A percentile compares a stretch with the other conserved stretches of the same genome.
phyloP scores from a whole-genome alignment of 2,113 vertebrate genomes.

The Oreamnos americanus region DNA sequence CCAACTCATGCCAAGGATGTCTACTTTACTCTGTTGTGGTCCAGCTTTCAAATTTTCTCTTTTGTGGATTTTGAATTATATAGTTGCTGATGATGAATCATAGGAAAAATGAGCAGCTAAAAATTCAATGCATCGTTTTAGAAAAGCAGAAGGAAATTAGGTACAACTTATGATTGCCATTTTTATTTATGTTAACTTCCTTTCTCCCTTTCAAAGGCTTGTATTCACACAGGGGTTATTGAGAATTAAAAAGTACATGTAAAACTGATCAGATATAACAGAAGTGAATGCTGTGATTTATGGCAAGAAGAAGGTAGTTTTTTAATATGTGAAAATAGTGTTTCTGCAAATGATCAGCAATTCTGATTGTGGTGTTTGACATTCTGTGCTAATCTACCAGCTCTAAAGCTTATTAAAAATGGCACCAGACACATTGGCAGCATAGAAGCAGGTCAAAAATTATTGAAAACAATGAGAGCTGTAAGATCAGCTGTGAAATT shows the following conservation, averaged over 20 bases:
- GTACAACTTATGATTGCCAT: constrained; percentile 56
- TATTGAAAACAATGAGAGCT: constrained; percentile 57
- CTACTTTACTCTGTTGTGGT: neutral
- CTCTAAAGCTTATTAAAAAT: constrained; percentile 78
- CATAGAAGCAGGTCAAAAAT: constrained; percentile 53
- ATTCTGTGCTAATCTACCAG: constrained; percentile 76
- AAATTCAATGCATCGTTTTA: constrained; percentile 24
- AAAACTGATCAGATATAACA: constrained; percentile 55
- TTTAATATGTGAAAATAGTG: constrained; percentile 52
- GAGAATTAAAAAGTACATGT: constrained; percentile 39
- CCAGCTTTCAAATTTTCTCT: constrained; percentile 51
- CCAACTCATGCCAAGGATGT: constrained; percentile 22
- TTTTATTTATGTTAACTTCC: constrained; percentile 70
- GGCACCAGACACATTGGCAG: constrained; percentile 51
- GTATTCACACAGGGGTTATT: neutral
- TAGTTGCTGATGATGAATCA: constrained; percentile 45
- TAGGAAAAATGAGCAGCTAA: constrained; percentile 58
- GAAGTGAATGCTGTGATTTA: constrained; percentile 50
- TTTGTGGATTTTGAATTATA: neutral
- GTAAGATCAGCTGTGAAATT: constrained; percentile 63
- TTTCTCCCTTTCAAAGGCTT: constrained; percentile 55
- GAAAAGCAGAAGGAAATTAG: constrained; percentile 65
- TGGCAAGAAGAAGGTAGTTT: constrained; percentile 42
- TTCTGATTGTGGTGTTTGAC: constrained; percentile 75
- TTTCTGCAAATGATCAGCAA: constrained; percentile 72